phyloP scores from a whole-genome alignment of 2,888 invertebrate genomes.

The Perizoma affinitatum region DNA sequence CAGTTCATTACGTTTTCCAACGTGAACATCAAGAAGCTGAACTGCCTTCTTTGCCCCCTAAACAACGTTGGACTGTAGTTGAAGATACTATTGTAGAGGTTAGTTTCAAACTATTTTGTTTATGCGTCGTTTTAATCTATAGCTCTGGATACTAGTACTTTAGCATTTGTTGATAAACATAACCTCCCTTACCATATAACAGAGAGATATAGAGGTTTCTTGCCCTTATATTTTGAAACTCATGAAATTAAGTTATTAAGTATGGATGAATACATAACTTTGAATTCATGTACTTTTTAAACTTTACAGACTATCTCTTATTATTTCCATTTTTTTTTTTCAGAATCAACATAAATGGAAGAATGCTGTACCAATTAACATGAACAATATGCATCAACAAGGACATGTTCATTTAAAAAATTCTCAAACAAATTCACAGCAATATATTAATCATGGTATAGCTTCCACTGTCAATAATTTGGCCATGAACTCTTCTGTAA shows the following conservation, averaged over 20 bases:
- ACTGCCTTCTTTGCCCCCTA: constrained; percentile 89
- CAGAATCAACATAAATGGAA: constrained; percentile 95
- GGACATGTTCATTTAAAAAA: constrained; percentile 78
- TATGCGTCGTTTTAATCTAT: constrained; percentile 1
- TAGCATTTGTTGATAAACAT: constrained; percentile 46
- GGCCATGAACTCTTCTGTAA: constrained; percentile 78
- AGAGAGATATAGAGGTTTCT: too few species aligned
- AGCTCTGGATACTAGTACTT: constrained; percentile 5
- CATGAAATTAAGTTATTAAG: too few species aligned
- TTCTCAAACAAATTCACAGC: constrained; percentile 81
- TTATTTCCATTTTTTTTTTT: constrained; percentile 52
- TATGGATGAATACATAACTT: too few species aligned
- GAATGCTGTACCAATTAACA: constrained; percentile 86
- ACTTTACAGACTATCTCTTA: background rate
- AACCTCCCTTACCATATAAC: constrained; percentile 38
- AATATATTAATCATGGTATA: constrained; percentile 77
- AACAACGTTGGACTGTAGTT: constrained; percentile 94
- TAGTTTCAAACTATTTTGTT: constrained; percentile 62
- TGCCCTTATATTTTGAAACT: too few species aligned
- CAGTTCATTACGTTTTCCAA: constrained; percentile 96
- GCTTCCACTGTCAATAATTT: constrained; percentile 76
- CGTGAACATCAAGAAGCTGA: constrained; percentile 91
- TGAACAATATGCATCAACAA: constrained; percentile 84
- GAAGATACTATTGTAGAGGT: constrained; percentile 95
- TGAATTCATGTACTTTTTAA: background rate